Evolutionary conservation across 1,140 invertebrate species (phyloP), one percentile per base, ranked within the genome.

Genomic region (Druon quercuslanigerum): DNA sequence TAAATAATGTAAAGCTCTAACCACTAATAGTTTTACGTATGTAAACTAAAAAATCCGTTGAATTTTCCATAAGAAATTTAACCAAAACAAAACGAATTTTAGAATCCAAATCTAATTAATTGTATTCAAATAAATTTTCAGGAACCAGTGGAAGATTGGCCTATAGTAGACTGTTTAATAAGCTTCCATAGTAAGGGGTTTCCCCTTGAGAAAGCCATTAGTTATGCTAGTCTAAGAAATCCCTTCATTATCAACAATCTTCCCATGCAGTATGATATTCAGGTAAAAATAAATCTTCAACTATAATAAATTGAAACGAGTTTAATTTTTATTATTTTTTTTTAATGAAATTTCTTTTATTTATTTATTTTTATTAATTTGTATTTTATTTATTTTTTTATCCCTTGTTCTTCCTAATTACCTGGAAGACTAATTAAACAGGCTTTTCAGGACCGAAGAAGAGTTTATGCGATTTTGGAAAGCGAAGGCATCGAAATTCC

Each of bases 141-240:
- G 94, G 95, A 97, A 92, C 96, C 98, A 2, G 97, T 99, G 12
- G 98, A 99, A 90, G 95, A 99, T 86, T 99, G 99, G 99, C 99
- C 98, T 2, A 92, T 97, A 19, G 98, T 98, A 87, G 98, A 99
- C 92, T 99, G 98, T 88, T 93, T 99, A 16, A 98, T 99, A 77
- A 99, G 98, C 77, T 99, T 99, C 90, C 98, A 99, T 90, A 99
- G 98, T 1, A 98, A 98, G 92, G 98, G 98, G 85, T 99, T 99
- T 92, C 99, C 98, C 6, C 92, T 99, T 75, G 97, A 98, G 85
- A 99, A 99, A 93, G 98, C 99, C n/a, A 98, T 99, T 84, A 96
- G 96, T 85, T 99, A 99, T 92, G 96, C 98, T 50, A 96, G 97
- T 87, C 92, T 99, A 70, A 93, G 98, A 74, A 97, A 98, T 90